phyloP scores from a whole-genome alignment of 1,140 invertebrate species.

The Phenacoccus solenopsis region DNA sequence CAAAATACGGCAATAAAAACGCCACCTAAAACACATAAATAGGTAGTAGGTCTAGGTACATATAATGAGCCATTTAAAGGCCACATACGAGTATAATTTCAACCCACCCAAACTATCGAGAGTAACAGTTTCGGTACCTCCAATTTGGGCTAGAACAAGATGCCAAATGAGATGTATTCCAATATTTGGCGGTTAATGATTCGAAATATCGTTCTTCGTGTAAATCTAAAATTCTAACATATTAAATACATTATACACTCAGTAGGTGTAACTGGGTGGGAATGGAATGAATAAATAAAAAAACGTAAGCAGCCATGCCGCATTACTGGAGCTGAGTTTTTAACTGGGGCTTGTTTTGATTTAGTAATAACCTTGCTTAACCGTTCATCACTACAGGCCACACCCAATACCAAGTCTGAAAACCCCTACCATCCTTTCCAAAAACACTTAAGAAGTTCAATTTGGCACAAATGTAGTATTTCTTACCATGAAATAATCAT shows the following conservation, averaged over 20 bases:
- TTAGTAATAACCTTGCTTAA: too few relatives aligned
- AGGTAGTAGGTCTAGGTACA: background rate
- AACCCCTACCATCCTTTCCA: too few relatives aligned
- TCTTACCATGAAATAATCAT: too few relatives aligned
- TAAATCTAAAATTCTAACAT: conserved; percentile 55
- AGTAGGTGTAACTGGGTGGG: background rate
- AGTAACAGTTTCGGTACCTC: conserved; percentile 76
- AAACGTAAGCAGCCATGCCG: too few relatives aligned
- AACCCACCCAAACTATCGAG: conserved; percentile 64
- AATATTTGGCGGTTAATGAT: conserved; percentile 58
- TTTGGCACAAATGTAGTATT: too few relatives aligned
- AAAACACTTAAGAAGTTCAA: too few relatives aligned
- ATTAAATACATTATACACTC: background rate
- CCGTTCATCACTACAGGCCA: too few relatives aligned
- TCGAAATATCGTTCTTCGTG: conserved; percentile 79
- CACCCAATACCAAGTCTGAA: too few relatives aligned
- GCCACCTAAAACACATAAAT: conserved; percentile 46
- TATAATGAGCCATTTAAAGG: background rate
- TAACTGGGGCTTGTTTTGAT: too few relatives aligned
- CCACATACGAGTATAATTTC: background rate
- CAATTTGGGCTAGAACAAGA: conserved; percentile 49
- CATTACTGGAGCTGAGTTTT: too few relatives aligned
- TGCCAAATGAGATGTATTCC: conserved; percentile 57
- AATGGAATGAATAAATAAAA: background rate
- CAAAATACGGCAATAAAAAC: conserved; percentile 80